phyloP scores from a whole-genome alignment of 2,888 invertebrate genomes.

The Athetis lepigone region DNA sequence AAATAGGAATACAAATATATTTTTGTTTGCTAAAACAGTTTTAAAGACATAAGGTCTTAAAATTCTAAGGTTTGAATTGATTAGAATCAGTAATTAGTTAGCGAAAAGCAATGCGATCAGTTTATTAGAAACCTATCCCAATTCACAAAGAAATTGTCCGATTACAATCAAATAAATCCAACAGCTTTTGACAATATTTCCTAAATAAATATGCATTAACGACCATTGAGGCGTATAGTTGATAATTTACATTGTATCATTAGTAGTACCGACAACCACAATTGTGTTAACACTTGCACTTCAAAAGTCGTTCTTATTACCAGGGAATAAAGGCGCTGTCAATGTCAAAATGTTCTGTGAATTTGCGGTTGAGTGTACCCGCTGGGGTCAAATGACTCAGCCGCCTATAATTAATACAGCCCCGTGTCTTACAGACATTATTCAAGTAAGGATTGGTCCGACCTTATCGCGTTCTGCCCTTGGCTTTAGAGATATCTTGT shows the following conservation, averaged over 20 bases:
- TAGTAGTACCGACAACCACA: conserved; percentile 3
- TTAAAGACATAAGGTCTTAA: no score
- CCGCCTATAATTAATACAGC: conserved; percentile 65
- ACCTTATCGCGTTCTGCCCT: conserved; percentile 56
- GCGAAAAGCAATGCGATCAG: no score
- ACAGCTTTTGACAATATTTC: conserved; percentile 19
- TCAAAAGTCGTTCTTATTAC: conserved; percentile 14
- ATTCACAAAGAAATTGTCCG: conserved; percentile 2
- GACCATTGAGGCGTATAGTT: conserved; percentile 39
- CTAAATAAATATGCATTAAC: conserved; percentile 47
- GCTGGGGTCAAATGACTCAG: conserved; percentile 61
- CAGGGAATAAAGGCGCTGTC: conserved; percentile 11
- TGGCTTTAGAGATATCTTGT: conserved; percentile 43
- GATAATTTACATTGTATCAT: conserved; percentile 45
- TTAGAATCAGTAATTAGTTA: no score
- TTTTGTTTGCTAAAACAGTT: no score
- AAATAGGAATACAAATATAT: no score
- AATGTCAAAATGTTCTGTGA: conserved; percentile 26
- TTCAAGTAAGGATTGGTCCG: conserved; percentile 66
- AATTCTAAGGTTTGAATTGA: no score
- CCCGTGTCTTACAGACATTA: conserved; percentile 65
- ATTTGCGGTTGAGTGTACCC: conserved; percentile 7
- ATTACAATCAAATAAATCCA: conserved; percentile 41
- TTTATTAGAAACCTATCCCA: no score
- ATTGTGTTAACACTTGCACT: neutral